A percentile compares a stretch with the other conserved stretches of the same genome.
Conservation (phyloP, 2,113 vertebrate species). For the Copsychus sechellarum region DNA sequence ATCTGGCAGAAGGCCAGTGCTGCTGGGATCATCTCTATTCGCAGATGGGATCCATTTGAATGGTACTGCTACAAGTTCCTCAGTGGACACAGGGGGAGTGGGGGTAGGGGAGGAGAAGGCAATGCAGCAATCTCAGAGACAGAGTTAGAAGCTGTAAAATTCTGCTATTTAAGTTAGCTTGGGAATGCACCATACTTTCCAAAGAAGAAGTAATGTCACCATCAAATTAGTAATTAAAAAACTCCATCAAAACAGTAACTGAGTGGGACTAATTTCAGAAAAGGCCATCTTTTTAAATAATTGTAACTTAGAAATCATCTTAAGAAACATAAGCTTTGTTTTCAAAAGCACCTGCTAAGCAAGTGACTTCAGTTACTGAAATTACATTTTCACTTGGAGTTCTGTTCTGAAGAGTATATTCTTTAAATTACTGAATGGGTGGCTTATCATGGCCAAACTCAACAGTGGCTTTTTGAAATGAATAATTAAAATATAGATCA, state of each 20-base stretch:
- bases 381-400: background rate
- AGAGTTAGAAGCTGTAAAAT: background rate
- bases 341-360: background rate
- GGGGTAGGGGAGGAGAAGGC: background rate
- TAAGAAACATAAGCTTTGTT: background rate
- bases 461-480: background rate
- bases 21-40: slow-evolving; percentile 63
- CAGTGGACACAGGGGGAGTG: background rate
- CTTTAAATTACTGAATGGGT: background rate
- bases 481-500: background rate
- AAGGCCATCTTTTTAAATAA: background rate
- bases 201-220: background rate
- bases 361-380: background rate
- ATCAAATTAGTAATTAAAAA: background rate
- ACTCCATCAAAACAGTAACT: background rate
- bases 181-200: background rate
- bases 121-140: background rate
- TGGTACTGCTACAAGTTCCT: slow-evolving; percentile 55
- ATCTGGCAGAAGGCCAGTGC: slow-evolving; percentile 72
- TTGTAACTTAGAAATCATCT: background rate
- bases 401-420: background rate
- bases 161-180: background rate
- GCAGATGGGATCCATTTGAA: slow-evolving; percentile 78
- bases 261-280: background rate
- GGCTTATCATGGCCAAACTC: background rate